These are phyloP conservation scores for Microctonus aethiopoides DNA, from an alignment of 2,888 invertebrate species.

Conservation along the genomic window DNA sequence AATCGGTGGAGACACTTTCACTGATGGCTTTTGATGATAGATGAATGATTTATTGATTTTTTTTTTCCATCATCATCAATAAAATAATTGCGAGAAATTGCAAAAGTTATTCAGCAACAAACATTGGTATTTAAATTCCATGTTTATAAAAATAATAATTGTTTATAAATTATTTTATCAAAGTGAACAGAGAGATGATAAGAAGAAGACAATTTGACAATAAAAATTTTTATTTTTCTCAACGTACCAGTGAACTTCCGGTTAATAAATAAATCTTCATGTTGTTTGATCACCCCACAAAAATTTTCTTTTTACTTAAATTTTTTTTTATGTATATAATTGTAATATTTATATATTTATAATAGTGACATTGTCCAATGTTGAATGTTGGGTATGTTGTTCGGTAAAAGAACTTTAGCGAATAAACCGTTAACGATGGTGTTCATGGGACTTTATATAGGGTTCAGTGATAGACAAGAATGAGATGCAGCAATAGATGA, in stretches of 20 bases:
- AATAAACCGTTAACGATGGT: constrained; percentile 20
- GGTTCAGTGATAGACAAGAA: constrained; percentile 13
- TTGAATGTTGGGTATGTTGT: background rate
- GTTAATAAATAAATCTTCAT: constrained; percentile 41
- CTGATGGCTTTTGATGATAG: constrained; percentile 42
- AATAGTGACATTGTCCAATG: constrained; percentile 23
- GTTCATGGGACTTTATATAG: constrained; percentile 32
- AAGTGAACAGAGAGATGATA: background rate
- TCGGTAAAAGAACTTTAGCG: constrained; percentile 14
- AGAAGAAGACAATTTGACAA: background rate
- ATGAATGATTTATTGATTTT: constrained; percentile 34
- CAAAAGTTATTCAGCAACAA: background rate
- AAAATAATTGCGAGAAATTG: background rate
- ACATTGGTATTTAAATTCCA: background rate
- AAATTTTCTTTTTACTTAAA: background rate
- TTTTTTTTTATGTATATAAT: constrained; percentile 17
- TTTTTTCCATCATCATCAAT: background rate
- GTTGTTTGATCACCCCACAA: constrained; percentile 11
- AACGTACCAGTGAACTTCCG: constrained; percentile 41
- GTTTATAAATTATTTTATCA: background rate
- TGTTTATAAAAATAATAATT: background rate
- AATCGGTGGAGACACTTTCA: constrained; percentile 42
- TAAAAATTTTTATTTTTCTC: background rate
- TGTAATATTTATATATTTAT: constrained; percentile 26
- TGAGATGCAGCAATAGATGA: too few species aligned